Conservation (phyloP, 2,888 invertebrate species). For the Apodemia hepburni region DNA sequence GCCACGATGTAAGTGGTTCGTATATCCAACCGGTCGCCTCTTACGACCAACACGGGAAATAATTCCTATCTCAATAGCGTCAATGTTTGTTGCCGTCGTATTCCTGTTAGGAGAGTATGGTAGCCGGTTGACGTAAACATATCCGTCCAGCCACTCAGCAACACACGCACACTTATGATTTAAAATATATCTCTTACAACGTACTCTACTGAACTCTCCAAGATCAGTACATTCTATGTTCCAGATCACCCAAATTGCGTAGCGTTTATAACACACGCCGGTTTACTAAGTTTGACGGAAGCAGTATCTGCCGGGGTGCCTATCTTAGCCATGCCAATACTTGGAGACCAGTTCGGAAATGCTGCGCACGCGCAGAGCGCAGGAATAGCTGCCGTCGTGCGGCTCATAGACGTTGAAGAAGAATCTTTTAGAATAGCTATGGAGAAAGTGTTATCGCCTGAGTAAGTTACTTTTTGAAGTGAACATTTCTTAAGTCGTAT, state of each 20-base stretch:
- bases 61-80: too few species aligned
- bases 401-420: slow-evolving; percentile 60
- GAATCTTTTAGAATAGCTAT: slow-evolving; percentile 55
- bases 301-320: slow-evolving; percentile 76
- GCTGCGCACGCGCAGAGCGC: slow-evolving; percentile 44
- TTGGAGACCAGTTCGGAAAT: slow-evolving; percentile 73
- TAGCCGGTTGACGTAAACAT: too few species aligned
- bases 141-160: too few species aligned
- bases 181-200: too few species aligned
- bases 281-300: slow-evolving; percentile 74
- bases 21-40: too few species aligned
- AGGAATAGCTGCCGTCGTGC: slow-evolving; percentile 56
- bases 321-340: slow-evolving; percentile 71
- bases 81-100: too few species aligned
- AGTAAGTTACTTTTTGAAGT: slow-evolving; percentile 34
- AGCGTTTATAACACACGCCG: slow-evolving; percentile 70
- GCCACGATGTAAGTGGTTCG: too few species aligned
- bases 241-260: slow-evolving; percentile 75
- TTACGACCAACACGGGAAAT: too few species aligned
- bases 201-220: too few species aligned
- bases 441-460: slow-evolving; percentile 54
- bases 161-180: too few species aligned
- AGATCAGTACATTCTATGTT: background rate
- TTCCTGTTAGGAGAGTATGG: too few species aligned
- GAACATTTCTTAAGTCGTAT: too few species aligned